phyloP scores from a whole-genome alignment of 2,888 invertebrate species.

The Metopia argyrocephala region DNA sequence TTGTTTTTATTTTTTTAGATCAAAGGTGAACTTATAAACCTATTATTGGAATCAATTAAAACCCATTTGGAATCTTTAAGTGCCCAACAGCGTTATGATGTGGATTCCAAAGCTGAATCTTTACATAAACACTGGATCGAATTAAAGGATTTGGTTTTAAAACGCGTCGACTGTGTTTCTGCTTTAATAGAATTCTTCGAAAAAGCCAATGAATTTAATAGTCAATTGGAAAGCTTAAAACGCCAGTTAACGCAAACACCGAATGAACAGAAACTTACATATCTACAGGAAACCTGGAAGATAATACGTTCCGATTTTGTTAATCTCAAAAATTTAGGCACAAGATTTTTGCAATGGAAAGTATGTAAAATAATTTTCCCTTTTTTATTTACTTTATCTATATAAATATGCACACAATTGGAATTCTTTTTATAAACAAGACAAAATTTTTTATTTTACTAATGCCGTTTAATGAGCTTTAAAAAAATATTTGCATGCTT shows the following conservation, averaged over 20 bases:
- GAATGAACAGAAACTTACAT: slow-evolving; percentile 81
- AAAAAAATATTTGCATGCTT: neutral
- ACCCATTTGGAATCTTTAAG: slow-evolving; percentile 83
- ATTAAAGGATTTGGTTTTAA: slow-evolving; percentile 81
- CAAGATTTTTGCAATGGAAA: slow-evolving; percentile 81
- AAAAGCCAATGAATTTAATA: slow-evolving; percentile 83
- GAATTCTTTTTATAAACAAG: slow-evolving; percentile 54
- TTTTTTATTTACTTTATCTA: too few relatives aligned
- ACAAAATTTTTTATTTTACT: slow-evolving; percentile 6
- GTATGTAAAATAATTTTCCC: slow-evolving; percentile 79
- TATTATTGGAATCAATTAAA: slow-evolving; percentile 82
- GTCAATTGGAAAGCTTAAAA: slow-evolving; percentile 84
- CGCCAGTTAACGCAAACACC: slow-evolving; percentile 80
- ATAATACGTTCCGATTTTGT: slow-evolving; percentile 82
- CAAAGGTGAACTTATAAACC: slow-evolving; percentile 84
- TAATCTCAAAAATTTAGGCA: slow-evolving; percentile 84
- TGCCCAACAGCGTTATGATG: slow-evolving; percentile 82
- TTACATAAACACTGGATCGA: slow-evolving; percentile 83
- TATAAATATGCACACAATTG: slow-evolving; percentile 22
- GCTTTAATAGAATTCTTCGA: slow-evolving; percentile 86
- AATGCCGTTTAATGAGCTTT: neutral
- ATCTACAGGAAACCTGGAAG: slow-evolving; percentile 80
- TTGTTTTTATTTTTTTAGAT: slow-evolving; percentile 77
- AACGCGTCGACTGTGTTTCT: slow-evolving; percentile 83
- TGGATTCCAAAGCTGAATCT: slow-evolving; percentile 82